These are phyloP conservation scores for Falco rusticolus DNA, from an alignment of 2,797 vertebrate genomes.

Conservation along the genomic window DNA sequence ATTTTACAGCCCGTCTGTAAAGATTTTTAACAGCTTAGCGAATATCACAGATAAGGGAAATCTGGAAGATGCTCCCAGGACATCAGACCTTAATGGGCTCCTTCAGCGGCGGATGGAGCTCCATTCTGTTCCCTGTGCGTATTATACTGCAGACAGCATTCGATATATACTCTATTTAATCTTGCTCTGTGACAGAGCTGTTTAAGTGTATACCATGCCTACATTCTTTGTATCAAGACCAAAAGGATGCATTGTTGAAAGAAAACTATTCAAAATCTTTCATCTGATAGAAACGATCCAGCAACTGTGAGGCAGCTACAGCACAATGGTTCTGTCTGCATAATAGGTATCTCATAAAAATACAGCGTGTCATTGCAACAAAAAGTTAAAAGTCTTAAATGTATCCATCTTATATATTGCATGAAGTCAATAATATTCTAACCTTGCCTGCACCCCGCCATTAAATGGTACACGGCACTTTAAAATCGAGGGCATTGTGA, in stretches of 20 bases:
- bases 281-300: constrained; percentile 58
- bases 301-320: constrained; percentile 49
- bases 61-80: constrained; percentile 30
- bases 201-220: constrained; percentile 73
- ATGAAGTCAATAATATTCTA: constrained; percentile 64
- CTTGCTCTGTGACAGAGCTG: constrained; percentile 69
- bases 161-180: constrained; percentile 64
- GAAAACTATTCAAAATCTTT: constrained; percentile 68
- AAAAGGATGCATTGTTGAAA: constrained; percentile 75
- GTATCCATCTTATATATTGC: constrained; percentile 58
- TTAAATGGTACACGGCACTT: constrained; percentile 59
- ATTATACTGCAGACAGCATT: constrained; percentile 46
- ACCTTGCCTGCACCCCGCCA: constrained; percentile 53
- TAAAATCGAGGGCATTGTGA: constrained; percentile 62
- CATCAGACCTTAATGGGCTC: constrained; percentile 40
- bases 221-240: constrained; percentile 69
- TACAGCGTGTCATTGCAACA: constrained; percentile 54
- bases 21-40: constrained; percentile 51
- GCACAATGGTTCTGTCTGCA: constrained; percentile 64
- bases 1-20: background rate
- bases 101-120: constrained; percentile 31
- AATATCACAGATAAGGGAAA: constrained; percentile 44
- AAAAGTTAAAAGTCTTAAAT: constrained; percentile 71
- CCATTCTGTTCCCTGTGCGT: background rate
- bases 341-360: constrained; percentile 64